Conservation (phyloP, 2,113 vertebrate genomes). For the Nasalis larvatus region DNA sequence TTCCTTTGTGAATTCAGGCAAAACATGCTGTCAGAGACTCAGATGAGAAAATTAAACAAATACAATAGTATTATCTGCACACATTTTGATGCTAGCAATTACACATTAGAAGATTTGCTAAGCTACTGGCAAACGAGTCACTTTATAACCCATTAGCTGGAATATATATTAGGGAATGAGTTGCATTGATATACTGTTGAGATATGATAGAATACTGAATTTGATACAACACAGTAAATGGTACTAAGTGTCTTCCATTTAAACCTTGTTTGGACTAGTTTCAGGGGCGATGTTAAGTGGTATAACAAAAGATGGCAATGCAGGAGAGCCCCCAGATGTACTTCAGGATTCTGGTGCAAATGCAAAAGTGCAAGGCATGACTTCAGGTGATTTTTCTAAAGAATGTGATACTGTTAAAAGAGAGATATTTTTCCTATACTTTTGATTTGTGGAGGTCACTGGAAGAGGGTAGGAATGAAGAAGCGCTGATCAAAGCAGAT, state of each 20-base stretch:
- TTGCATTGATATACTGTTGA: background rate
- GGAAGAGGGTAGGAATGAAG: background rate
- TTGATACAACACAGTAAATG: background rate
- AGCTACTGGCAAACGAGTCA: background rate
- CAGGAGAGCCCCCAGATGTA: accelerated
- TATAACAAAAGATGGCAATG: background rate
- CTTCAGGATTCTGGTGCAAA: background rate
- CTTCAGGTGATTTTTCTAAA: background rate
- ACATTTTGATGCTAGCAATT: background rate
- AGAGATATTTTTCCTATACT: background rate
- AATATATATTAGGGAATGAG: background rate
- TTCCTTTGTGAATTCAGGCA: background rate
- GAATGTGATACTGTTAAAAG: background rate
- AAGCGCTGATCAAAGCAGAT: background rate
- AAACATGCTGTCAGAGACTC: background rate
- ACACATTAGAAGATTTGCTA: background rate
- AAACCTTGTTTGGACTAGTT: background rate
- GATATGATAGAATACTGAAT: background rate
- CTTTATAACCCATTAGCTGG: background rate
- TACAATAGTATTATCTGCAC: background rate
- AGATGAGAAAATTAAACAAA: background rate
- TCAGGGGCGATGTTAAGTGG: background rate
- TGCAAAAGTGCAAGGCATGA: background rate
- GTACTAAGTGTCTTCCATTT: background rate
- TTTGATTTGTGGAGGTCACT: background rate